Evolutionary conservation across 1,140 invertebrate genomes (phyloP).

Genomic region (Teleogryllus occipitalis): DNA sequence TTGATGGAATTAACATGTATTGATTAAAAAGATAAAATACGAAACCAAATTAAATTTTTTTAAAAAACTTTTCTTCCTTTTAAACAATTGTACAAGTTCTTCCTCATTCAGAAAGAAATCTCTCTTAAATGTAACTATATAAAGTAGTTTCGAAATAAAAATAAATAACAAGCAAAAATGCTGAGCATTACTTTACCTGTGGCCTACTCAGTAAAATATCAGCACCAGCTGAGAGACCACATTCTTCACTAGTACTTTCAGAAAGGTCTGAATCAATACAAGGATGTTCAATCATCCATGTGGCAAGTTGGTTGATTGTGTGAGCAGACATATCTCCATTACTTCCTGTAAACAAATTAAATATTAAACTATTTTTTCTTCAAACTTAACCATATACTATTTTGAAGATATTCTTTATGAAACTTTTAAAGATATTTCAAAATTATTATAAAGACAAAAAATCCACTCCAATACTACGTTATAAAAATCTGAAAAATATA

Average conservation of each 20-base stretch:
- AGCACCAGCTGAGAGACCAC: neutral
- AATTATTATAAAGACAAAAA: neutral
- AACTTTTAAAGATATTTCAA: too few species aligned
- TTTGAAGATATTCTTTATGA: neutral
- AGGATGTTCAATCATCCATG: slow-evolving; percentile 59
- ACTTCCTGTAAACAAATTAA: slow-evolving; percentile 32
- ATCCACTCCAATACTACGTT: neutral
- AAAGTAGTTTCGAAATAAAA: too few species aligned
- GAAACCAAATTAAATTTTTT: too few species aligned
- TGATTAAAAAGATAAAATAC: too few species aligned
- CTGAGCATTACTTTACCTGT: neutral
- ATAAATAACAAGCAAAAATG: neutral
- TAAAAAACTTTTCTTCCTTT: too few species aligned
- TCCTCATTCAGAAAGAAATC: too few species aligned
- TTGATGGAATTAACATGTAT: too few species aligned
- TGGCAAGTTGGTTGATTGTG: slow-evolving; percentile 51
- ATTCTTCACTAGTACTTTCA: slow-evolving; percentile 1
- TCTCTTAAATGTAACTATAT: too few species aligned
- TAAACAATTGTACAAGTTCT: too few species aligned
- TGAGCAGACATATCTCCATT: slow-evolving; percentile 46
- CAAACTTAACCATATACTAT: too few species aligned
- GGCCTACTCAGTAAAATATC: slow-evolving; percentile 1
- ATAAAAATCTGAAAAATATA: too few species aligned
- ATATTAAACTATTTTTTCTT: too few species aligned
- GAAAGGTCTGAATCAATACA: slow-evolving; percentile 33